A percentile compares a stretch with the other conserved stretches of the same genome.
These are phyloP conservation scores for Troides aeacus DNA, from an alignment of 2,888 invertebrate species.

Conservation along the genomic window DNA sequence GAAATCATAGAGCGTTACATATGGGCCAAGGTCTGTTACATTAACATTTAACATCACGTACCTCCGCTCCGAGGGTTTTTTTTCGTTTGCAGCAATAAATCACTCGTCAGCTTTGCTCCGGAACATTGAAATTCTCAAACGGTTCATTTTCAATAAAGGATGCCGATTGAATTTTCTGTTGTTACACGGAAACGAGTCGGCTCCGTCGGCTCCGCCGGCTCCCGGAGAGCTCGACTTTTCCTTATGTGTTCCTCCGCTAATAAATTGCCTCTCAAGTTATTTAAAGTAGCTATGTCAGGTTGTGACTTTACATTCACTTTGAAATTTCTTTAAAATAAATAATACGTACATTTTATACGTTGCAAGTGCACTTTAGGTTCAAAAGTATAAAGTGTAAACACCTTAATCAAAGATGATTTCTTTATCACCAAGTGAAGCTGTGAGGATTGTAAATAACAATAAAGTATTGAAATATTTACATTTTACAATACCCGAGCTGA, in stretches of 20 bases:
- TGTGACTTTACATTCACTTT: background rate
- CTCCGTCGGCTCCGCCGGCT: background rate
- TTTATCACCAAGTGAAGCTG: background rate
- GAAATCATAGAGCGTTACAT: slow-evolving; percentile 54
- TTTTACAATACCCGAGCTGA: slow-evolving; percentile 8
- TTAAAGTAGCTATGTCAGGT: background rate
- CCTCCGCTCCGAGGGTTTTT: slow-evolving; percentile 37
- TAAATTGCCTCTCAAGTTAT: background rate
- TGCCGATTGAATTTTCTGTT: slow-evolving; percentile 38
- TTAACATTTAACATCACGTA: slow-evolving; percentile 49
- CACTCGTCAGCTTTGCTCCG: slow-evolving; percentile 35
- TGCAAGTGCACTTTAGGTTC: no score
- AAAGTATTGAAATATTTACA: slow-evolving; percentile 3
- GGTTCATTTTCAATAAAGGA: slow-evolving; percentile 42
- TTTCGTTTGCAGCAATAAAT: slow-evolving; percentile 39
- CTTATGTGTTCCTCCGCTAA: background rate
- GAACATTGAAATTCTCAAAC: slow-evolving; percentile 39
- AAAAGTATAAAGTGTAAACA: no score
- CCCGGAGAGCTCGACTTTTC: slow-evolving; percentile 2
- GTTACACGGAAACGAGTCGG: slow-evolving; percentile 20
- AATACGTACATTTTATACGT: no score
- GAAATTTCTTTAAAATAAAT: no score
- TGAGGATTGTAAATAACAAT: background rate
- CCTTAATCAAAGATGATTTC: background rate
- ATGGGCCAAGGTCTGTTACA: slow-evolving; percentile 53